Conservation (phyloP, 1,140 invertebrate genomes). For the Polypedilum pembai region DNA sequence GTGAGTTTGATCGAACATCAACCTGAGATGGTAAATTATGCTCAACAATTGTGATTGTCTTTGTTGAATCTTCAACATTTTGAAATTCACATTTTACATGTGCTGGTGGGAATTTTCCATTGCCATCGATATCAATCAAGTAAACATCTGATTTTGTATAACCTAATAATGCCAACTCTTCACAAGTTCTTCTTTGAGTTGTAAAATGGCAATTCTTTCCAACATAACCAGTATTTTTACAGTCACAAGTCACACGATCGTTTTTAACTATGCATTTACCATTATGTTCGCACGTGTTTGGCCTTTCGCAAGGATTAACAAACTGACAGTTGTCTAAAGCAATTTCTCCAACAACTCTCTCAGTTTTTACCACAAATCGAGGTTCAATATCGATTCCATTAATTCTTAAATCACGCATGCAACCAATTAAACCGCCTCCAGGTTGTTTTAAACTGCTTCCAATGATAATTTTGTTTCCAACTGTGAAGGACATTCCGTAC, state of each 20-base stretch:
- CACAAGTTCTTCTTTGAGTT: slow-evolving; percentile 80
- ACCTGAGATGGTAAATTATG: slow-evolving; percentile 87
- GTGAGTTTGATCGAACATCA: slow-evolving; percentile 66
- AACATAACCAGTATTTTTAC: slow-evolving; percentile 75
- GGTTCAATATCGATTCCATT: slow-evolving; percentile 65
- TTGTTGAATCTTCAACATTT: slow-evolving; percentile 73
- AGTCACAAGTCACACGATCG: slow-evolving; percentile 80
- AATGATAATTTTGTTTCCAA: slow-evolving; percentile 59
- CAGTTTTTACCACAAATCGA: slow-evolving; percentile 66
- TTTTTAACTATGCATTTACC: slow-evolving; percentile 83
- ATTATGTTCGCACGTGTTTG: slow-evolving; percentile 84
- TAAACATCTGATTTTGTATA: slow-evolving; percentile 84
- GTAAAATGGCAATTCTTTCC: slow-evolving; percentile 92
- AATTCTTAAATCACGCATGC: slow-evolving; percentile 80
- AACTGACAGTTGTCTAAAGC: slow-evolving; percentile 86
- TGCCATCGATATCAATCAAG: slow-evolving; percentile 86
- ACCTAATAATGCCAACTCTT: slow-evolving; percentile 77
- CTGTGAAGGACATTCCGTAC: slow-evolving; percentile 53
- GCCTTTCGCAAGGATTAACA: slow-evolving; percentile 78
- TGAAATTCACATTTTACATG: slow-evolving; percentile 88
- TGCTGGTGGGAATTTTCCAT: slow-evolving; percentile 80
- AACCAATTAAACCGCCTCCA: slow-evolving; percentile 73
- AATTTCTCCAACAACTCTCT: slow-evolving; percentile 74
- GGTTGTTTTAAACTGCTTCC: slow-evolving; percentile 63
- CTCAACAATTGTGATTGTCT: slow-evolving; percentile 76